phyloP scores from a whole-genome alignment of 2,113 vertebrate species.

The Callaeas wilsoni region DNA sequence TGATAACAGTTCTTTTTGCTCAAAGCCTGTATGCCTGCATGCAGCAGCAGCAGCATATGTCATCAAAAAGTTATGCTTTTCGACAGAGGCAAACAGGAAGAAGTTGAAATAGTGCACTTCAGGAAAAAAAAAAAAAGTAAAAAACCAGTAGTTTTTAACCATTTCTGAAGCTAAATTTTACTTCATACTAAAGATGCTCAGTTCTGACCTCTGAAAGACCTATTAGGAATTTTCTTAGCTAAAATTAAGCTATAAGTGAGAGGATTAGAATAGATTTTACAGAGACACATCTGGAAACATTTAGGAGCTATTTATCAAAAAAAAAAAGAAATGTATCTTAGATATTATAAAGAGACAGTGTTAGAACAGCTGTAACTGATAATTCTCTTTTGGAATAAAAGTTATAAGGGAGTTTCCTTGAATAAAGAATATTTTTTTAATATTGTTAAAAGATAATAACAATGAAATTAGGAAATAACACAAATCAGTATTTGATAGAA shows the following conservation, averaged over 20 bases:
- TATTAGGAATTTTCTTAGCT: not conserved
- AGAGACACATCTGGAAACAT: not conserved
- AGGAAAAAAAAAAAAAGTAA: accelerated
- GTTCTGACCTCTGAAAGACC: not conserved
- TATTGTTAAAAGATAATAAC: not conserved
- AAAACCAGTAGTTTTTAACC: not conserved
- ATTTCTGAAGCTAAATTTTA: not conserved
- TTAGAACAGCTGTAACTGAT: not conserved
- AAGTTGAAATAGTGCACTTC: not conserved
- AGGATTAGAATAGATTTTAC: not conserved
- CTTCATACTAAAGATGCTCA: not conserved
- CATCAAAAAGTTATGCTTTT: not conserved
- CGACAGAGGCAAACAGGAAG: not conserved
- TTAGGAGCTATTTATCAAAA: not conserved
- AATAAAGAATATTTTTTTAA: not conserved
- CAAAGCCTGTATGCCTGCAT: not conserved
- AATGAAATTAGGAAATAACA: not conserved
- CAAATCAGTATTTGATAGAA: not conserved
- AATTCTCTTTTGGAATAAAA: not conserved
- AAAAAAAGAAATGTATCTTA: not conserved
- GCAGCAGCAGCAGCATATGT: not conserved
- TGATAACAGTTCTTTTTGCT: not conserved
- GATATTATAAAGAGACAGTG: not conserved
- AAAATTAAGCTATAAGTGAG: not conserved
- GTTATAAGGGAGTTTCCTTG: not conserved